These are phyloP conservation scores for Drosophila robusta DNA, from an alignment of 2,888 invertebrate genomes.

Conservation along the genomic window DNA sequence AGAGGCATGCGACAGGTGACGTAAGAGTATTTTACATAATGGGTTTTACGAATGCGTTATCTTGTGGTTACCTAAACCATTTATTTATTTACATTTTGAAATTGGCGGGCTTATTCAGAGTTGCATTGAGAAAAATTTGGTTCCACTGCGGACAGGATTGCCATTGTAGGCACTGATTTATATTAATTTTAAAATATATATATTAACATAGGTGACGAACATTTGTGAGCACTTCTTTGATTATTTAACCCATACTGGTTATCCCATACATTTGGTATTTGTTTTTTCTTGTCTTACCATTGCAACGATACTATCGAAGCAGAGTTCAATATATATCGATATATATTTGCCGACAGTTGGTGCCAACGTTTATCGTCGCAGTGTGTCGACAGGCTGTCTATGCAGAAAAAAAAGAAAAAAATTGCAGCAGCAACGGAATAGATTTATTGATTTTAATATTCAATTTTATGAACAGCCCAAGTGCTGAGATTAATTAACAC, in stretches of 20 bases:
- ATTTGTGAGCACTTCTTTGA: no score
- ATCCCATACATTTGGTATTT: no score
- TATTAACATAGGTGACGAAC: no score
- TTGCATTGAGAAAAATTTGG: slow-evolving; percentile 1
- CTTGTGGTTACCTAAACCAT: background rate
- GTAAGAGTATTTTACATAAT: slow-evolving; percentile 9
- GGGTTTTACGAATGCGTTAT: no score
- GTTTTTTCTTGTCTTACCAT: background rate
- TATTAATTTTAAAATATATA: no score
- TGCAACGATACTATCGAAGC: background rate
- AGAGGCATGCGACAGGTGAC: slow-evolving; percentile 11
- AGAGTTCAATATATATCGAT: background rate
- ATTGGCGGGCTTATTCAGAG: slow-evolving; percentile 4
- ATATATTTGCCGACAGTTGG: background rate
- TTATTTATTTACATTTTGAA: slow-evolving; percentile 1
- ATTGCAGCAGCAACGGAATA: slow-evolving; percentile 31
- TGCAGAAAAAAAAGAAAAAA: slow-evolving; percentile 28
- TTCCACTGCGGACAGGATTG: no score
- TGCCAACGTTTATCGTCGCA: background rate
- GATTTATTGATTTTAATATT: slow-evolving; percentile 57
- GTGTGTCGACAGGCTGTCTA: slow-evolving; percentile 20
- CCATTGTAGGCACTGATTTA: no score
- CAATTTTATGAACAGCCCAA: slow-evolving; percentile 11
- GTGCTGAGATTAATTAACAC: slow-evolving; percentile 12
- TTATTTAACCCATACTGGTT: no score